These are phyloP conservation scores for Myotis pilosus DNA, from an alignment of 2,797 vertebrate genomes.

Conservation along the genomic window DNA sequence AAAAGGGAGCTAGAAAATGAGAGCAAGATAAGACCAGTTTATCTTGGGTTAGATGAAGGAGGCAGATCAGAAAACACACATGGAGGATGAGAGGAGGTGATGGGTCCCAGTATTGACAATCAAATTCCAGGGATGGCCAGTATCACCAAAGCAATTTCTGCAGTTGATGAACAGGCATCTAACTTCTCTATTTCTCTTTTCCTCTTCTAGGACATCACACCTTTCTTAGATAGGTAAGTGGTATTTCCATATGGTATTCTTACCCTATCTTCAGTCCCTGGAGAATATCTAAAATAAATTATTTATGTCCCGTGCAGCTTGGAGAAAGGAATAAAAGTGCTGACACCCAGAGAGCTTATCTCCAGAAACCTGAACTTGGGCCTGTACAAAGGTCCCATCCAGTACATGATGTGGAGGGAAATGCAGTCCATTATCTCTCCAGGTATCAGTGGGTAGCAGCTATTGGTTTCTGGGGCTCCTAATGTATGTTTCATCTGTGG, in stretches of 20 bases:
- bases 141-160: neutral
- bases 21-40: neutral
- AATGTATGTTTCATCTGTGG: neutral
- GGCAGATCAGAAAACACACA: constrained; percentile 7
- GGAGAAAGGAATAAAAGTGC: constrained; percentile 50
- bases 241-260: neutral
- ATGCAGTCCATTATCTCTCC: constrained; percentile 65
- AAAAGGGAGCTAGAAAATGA: constrained; percentile 39
- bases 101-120: neutral
- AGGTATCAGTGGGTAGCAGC: constrained; percentile 47
- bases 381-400: constrained; percentile 69
- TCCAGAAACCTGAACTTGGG: constrained; percentile 61
- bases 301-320: constrained; percentile 63
- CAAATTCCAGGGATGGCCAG: neutral
- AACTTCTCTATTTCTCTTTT: constrained; percentile 53
- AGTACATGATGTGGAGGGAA: constrained; percentile 71
- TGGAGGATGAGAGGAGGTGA: neutral
- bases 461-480: neutral
- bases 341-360: constrained; percentile 43
- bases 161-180: constrained; percentile 25
- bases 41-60: neutral
- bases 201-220: constrained; percentile 64
- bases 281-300: constrained; percentile 35
- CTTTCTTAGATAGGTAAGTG: constrained; percentile 58
- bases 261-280: neutral